A percentile compares a stretch with the other conserved stretches of the same genome.
Conservation (phyloP, 2,888 invertebrate genomes). For the Dyspetes luteomarginatus region DNA sequence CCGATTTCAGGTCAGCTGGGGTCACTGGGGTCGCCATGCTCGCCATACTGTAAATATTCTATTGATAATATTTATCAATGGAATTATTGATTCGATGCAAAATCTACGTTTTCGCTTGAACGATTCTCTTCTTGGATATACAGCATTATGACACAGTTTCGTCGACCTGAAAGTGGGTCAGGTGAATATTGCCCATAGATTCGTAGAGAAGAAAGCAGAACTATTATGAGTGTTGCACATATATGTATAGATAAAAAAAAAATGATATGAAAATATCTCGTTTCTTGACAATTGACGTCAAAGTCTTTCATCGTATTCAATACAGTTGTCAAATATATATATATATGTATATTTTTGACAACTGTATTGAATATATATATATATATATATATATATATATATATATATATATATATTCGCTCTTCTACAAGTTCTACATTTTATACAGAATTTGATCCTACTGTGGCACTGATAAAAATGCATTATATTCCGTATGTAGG, state of each 20-base stretch:
- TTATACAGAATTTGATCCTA: constrained; percentile 26
- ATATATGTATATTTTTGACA: not conserved
- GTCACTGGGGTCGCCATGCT: no score
- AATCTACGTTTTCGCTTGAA: not conserved
- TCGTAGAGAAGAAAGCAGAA: not conserved
- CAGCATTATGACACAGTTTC: not conserved
- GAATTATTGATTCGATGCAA: no score
- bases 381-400: not conserved
- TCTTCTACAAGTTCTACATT: constrained; percentile 28
- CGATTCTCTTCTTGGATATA: not conserved
- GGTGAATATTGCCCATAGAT: constrained; percentile 21
- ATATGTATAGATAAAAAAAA: constrained; percentile 10
- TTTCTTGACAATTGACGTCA: constrained; percentile 28
- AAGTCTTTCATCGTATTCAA: constrained; percentile 12
- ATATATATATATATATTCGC: not conserved
- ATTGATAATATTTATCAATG: no score
- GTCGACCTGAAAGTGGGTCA: constrained; percentile 14
- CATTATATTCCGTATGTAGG: constrained; percentile 39
- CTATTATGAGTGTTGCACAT: not conserved
- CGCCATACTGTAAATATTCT: no score
- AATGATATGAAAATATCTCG: not conserved
- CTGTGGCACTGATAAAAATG: constrained; percentile 7
- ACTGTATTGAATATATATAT: no score
- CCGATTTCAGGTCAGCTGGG: no score
- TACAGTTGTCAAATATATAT: not conserved